Base-by-base conservation (phyloP, 2,797 vertebrate genomes). In the Betta splendens region DNA sequence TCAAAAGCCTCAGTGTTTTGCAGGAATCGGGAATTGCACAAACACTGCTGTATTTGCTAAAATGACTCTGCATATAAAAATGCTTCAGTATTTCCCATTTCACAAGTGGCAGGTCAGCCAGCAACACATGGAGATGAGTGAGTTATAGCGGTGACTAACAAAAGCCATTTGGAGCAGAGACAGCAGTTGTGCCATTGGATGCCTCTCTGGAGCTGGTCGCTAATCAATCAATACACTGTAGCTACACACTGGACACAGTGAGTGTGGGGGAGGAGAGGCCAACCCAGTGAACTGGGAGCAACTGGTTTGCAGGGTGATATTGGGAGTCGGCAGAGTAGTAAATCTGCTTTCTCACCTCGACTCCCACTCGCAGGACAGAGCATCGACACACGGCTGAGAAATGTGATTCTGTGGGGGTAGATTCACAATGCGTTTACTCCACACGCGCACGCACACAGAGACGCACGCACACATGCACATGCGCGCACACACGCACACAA, bases 171-270 rank as follows among this genome's bases (percentile, higher is more conserved):
- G 64, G 59, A 75, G 10, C 50, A 59, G 63, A 57, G 50, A 66
- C 62, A n/a, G 60, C 52, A 69, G 63, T 67, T 12, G 50, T 85
- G 80, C 83, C 82, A 87, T 86, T 71, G 76, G 80, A 87, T 80
- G 77, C 54, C 72, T 64, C 69, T 66, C 66, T 53, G 62, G 54
- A 72, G 64, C 78, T 40, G 58, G 49, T 77, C 63, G 63, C 75
- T 77, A 80, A 87, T 87, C 83, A 81, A 79, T 90, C 86, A 71
- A 80, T 86, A 59, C 49, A 44, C 39, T 44, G 79, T 75, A 77
- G 50, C 77, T 60, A 72, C 80, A 72, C 32, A 37, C 58, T 61
- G 63, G 36, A 56, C 52, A 26, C 31, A 25, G 25, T 8, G 40
- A 18, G 54, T 5, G 57, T 51, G 69, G 79, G 75, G 68, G 79